phyloP scores from a whole-genome alignment of 2,113 vertebrate species.

The Grammomys dolichurus region DNA sequence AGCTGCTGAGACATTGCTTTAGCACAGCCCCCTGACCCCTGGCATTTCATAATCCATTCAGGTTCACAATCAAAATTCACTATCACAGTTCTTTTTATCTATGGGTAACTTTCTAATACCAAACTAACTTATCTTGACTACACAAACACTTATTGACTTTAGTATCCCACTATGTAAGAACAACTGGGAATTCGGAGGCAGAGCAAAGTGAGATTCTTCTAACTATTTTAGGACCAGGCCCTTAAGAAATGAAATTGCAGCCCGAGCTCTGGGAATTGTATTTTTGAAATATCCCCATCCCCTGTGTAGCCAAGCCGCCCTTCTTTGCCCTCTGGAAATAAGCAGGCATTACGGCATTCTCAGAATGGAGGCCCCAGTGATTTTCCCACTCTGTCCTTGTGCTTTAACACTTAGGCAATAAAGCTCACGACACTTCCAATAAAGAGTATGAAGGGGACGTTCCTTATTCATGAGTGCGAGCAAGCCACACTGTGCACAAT shows the following conservation, averaged over 20 bases:
- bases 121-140: slow-evolving; percentile 36
- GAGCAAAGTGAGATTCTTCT: background rate
- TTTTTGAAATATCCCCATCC: slow-evolving; percentile 35
- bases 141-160: background rate
- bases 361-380: slow-evolving; percentile 25
- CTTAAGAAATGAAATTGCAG: slow-evolving; percentile 48
- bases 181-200: background rate
- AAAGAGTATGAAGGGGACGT: slow-evolving; percentile 18
- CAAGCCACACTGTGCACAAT: background rate
- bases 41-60: background rate
- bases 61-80: background rate
- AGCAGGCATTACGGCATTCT: background rate
- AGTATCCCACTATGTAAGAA: background rate
- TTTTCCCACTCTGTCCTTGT: slow-evolving; percentile 36
- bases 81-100: background rate
- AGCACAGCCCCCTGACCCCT: background rate
- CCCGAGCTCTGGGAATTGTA: background rate
- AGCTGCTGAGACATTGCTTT: background rate
- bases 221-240: background rate
- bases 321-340: slow-evolving; percentile 22
- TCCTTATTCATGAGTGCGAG: background rate
- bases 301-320: background rate
- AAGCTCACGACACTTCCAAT: slow-evolving; percentile 72
- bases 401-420: slow-evolving; percentile 63
- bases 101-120: background rate